Evolutionary conservation across 53 echinoderm and acorn worm genomes (phyloP), one percentile per base, ranked within the genome.

Genomic region (Temnopleurus reevesii): DNA sequence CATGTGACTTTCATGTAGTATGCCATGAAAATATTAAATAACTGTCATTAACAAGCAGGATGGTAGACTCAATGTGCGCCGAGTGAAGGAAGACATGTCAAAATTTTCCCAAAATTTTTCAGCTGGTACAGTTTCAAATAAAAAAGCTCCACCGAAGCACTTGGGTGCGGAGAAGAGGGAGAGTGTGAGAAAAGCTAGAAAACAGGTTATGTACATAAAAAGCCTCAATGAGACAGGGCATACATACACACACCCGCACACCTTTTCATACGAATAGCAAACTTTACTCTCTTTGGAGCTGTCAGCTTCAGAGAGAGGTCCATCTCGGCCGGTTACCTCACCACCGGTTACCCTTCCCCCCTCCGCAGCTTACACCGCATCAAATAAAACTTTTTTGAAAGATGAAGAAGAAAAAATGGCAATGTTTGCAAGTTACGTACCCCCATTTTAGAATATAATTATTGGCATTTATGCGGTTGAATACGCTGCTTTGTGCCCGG

Each of bases 381-480:
- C 19, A 23, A 38, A 63, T 71, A n/a, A 71, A 71, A 66, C 19
- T 66, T 66, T n/a, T n/a, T 33, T 17, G 17, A 0, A 17, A 34
- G 65, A 65, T 31, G 79, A 45, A 53, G 28, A 8, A 45, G 46
- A 61, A 60, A 71, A 45, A 85, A 83, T 83, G 83, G 86, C 86
- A 35, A 53, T 83, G 88, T 87, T 64, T 87, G 88, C 88, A 46
- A 47, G 49, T 66, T 65, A 87, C 88, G 71, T 87, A 66, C 86
- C 86, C 63, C 43, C 53, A 46, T 71, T 87, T 49, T 49, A 53
- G 46, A 87, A 87, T 87, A 87, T 87, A 87, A 87, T 87, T 87
- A 87, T 87, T 87, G 88, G 71, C 88, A 87, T 87, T 87, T 87
- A 46, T 51, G 65, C 34, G 51, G 71, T 87, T 87, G 71, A 87